Evolutionary conservation across 2,113 vertebrate species (phyloP), one percentile per base, ranked within the genome.

Genomic region (Apus apus): DNA sequence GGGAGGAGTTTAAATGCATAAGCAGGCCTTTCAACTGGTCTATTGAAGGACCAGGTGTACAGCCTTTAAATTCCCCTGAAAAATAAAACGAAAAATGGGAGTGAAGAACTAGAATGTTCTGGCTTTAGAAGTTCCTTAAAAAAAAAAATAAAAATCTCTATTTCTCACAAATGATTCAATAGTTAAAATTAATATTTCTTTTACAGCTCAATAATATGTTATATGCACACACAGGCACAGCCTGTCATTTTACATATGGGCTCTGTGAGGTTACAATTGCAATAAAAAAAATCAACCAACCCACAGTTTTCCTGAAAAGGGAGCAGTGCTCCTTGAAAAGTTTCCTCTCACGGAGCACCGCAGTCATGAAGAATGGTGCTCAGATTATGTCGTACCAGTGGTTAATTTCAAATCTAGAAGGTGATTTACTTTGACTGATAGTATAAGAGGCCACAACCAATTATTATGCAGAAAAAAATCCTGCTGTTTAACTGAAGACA

Each of bases 391-490:
- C 68, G 38, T 86, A 62, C 50, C 13, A n/a, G 92, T 83, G 88
- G 95, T 96, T 98, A 98, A 98, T 98, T 98, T 97, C 88, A 94
- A 96, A 96, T 96, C 95, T 75, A 71, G 75, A 91, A 97, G 95
- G 97, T 98, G 97, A 98, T 98, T 98, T 97, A 97, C 91, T 96
- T 96, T 97, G 97, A 97, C 97, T 98, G 90, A 79, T 91, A 96
- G 93, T 87, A 97, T 97, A 97, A 98, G 98, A 97, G 97, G 97
- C 95, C 96, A 93, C 5, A 67, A 96, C 96, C 97, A 98, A 98
- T 98, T 98, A 98, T 98, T 98, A 98, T 98, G 97, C 97, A 95
- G 96, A 95, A 97, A 98, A 97, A 98, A 97, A 96, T 94, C 98
- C 96, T 92, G 95, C 97, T 98, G 97, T 98, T 98, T 97, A 97